Conservation (phyloP, 2,113 vertebrate genomes). For the Pluvianellus socialis region DNA sequence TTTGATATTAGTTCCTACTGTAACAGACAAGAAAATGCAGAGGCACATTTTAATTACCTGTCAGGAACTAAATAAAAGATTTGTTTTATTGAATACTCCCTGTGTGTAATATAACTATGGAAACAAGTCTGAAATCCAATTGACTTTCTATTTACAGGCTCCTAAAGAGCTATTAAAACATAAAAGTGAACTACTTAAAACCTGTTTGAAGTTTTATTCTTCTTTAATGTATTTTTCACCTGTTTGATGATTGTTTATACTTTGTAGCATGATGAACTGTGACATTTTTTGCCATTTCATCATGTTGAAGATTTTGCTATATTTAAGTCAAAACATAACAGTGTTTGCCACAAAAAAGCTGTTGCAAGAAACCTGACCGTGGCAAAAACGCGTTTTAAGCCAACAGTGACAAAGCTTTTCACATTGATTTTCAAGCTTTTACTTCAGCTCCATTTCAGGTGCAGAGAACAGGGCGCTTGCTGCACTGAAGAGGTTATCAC, state of each 20-base stretch:
- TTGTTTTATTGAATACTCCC: constrained; percentile 80
- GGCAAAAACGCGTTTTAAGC: background rate
- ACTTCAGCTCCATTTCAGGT: background rate
- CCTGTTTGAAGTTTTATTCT: constrained; percentile 67
- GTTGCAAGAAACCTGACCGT: background rate
- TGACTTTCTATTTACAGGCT: constrained; percentile 77
- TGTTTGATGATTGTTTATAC: constrained; percentile 61
- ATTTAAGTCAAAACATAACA: constrained; percentile 28
- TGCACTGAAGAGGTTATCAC: background rate
- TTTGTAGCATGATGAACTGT: constrained; percentile 52
- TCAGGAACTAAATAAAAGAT: constrained; percentile 81
- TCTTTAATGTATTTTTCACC: constrained; percentile 68
- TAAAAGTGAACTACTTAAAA: constrained; percentile 67
- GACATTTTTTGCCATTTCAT: constrained; percentile 44
- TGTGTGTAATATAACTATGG: constrained; percentile 73
- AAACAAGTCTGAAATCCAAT: constrained; percentile 76
- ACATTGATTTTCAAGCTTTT: background rate
- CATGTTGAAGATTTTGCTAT: constrained; percentile 18
- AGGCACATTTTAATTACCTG: constrained; percentile 80
- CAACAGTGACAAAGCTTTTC: background rate
- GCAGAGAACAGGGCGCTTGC: background rate
- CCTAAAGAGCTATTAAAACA: constrained; percentile 72
- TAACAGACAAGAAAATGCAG: constrained; percentile 67
- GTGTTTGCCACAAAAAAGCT: background rate
- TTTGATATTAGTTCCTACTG: constrained; percentile 53